Conservation (phyloP, 2,888 invertebrate species). For the Campoplex nolae region DNA sequence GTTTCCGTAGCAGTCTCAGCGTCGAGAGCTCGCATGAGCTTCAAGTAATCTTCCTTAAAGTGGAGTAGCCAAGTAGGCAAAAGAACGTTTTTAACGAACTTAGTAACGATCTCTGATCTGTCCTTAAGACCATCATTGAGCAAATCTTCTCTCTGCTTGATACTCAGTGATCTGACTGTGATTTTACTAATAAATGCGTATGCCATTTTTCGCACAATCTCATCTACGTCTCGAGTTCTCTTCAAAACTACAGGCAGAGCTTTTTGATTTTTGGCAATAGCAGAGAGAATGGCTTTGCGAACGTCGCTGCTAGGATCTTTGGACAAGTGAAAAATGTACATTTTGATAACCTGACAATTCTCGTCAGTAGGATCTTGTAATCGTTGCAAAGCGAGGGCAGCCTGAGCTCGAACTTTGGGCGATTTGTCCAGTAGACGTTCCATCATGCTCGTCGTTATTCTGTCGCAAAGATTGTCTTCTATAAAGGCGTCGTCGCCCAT, state of each 20-base stretch:
- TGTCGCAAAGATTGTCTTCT: slow-evolving; percentile 91
- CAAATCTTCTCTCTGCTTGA: slow-evolving; percentile 88
- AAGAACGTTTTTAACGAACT: slow-evolving; percentile 85
- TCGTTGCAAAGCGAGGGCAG: slow-evolving; percentile 91
- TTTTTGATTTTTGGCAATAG: slow-evolving; percentile 90
- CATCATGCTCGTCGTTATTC: slow-evolving; percentile 89
- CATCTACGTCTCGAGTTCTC: slow-evolving; percentile 91
- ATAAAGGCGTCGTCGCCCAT: slow-evolving; percentile 91
- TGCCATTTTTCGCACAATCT: slow-evolving; percentile 89
- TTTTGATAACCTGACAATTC: slow-evolving; percentile 91
- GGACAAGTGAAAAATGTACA: slow-evolving; percentile 89
- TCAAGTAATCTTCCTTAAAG: slow-evolving; percentile 89
- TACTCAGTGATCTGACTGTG: slow-evolving; percentile 87
- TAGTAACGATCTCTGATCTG: slow-evolving; percentile 85
- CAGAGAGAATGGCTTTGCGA: slow-evolving; percentile 89
- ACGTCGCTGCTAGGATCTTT: slow-evolving; percentile 93
- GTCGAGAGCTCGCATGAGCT: slow-evolving; percentile 91
- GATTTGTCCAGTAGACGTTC: slow-evolving; percentile 89
- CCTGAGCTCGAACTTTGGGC: slow-evolving; percentile 91
- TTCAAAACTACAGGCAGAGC: slow-evolving; percentile 90
- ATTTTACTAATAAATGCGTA: slow-evolving; percentile 86
- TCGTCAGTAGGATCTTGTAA: slow-evolving; percentile 92
- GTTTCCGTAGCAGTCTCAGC: slow-evolving; percentile 88
- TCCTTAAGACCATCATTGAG: slow-evolving; percentile 89
- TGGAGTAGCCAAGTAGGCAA: slow-evolving; percentile 92